Evolutionary conservation across 2,797 vertebrate genomes (phyloP).

Genomic region (Myiotriccus ornatus): DNA sequence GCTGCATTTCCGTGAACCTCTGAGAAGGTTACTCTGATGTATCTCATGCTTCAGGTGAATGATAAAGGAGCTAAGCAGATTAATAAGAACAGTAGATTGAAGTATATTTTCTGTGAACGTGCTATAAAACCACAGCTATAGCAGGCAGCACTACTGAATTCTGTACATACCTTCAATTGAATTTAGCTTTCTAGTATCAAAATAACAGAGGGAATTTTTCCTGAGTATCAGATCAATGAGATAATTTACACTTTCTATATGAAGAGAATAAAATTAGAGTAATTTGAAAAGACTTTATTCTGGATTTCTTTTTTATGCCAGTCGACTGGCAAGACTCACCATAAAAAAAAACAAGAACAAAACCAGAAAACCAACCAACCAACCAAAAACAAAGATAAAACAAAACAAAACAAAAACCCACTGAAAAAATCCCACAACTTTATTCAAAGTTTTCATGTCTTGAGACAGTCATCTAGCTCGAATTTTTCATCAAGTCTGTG

Average conservation of each 20-base stretch:
- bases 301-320: background rate
- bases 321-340: background rate
- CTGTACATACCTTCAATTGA: background rate
- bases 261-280: background rate
- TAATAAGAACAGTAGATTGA: background rate
- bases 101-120: background rate
- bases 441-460: background rate
- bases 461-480: background rate
- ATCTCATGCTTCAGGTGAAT: background rate
- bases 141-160: background rate
- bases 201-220: background rate
- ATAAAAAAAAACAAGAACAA: background rate
- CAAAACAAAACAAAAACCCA: no score
- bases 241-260: background rate
- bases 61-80: background rate
- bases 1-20: background rate
- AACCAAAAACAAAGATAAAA: background rate
- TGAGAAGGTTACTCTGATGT: background rate
- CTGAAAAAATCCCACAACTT: background rate
- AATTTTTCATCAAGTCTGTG: background rate
- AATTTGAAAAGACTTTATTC: background rate
- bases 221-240: background rate
- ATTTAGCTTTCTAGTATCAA: background rate
- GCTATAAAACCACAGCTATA: background rate
- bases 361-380: background rate